Evolutionary conservation across 1,140 invertebrate genomes (phyloP).

Genomic region (Apis cerana): DNA sequence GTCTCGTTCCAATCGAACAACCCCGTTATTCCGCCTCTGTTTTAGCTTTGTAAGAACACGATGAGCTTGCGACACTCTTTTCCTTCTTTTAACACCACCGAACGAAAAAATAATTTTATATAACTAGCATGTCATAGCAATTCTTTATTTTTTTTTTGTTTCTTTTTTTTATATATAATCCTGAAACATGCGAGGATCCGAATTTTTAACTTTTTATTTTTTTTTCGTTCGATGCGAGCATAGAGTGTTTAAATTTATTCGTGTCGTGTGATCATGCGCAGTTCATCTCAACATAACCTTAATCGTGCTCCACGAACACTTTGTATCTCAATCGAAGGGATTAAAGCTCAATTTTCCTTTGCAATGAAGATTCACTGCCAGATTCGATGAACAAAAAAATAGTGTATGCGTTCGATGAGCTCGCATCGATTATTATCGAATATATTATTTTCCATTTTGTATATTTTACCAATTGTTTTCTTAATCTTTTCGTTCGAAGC

Average conservation of each 20-base stretch:
- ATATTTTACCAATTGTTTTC: conserved; percentile 13
- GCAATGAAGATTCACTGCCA: conserved; percentile 9
- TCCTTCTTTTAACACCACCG: conserved; percentile 6
- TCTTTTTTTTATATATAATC: background rate
- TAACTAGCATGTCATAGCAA: conserved; percentile 5
- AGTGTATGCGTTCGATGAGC: conserved; percentile 13
- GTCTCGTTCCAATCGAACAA: conserved; percentile 27
- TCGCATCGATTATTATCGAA: conserved; percentile 25
- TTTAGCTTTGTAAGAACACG: conserved; percentile 39
- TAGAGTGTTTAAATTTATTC: background rate
- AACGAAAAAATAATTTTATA: conserved; percentile 2
- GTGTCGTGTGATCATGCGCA: background rate
- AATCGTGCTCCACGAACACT: background rate
- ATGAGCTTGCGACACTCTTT: conserved; percentile 34
- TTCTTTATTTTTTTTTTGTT: background rate
- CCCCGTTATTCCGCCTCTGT: conserved; percentile 17
- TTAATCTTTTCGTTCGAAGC: conserved; percentile 21
- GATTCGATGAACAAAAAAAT: conserved; percentile 6
- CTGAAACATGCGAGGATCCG: too few relatives aligned
- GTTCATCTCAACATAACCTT: background rate
- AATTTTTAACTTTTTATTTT: background rate
- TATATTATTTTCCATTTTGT: conserved; percentile 22
- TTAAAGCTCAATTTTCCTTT: background rate
- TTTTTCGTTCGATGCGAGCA: conserved; percentile 29
- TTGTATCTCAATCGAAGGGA: background rate